Evolutionary conservation across 2,797 vertebrate genomes (phyloP).

Genomic region (Dendrocincla tyrannina): DNA sequence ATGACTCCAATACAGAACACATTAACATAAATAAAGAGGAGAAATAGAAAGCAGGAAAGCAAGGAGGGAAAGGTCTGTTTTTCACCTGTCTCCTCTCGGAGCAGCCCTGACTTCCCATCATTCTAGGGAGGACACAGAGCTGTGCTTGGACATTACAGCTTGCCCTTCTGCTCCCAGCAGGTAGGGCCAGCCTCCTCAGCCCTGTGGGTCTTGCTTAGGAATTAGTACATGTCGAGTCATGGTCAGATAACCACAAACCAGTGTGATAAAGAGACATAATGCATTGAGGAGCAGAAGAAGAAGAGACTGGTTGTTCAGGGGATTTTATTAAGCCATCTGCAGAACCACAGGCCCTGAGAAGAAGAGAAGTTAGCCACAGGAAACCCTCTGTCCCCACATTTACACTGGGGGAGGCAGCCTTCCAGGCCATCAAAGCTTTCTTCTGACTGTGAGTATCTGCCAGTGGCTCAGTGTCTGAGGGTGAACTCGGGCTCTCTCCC

Average conservation of each 20-base stretch:
- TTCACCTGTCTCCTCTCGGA: neutral
- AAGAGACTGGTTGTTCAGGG: neutral
- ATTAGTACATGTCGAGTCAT: neutral
- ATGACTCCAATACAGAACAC: constrained; percentile 19
- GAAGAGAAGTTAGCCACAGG: neutral
- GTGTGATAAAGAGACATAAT: neutral
- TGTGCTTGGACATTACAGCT: neutral
- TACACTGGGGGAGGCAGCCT: accelerated
- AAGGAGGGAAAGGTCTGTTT: neutral
- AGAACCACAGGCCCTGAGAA: neutral
- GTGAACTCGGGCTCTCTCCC: neutral
- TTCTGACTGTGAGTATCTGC: neutral
- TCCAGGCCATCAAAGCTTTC: neutral
- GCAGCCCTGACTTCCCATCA: neutral
- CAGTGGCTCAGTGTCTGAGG: neutral
- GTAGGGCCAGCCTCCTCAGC: neutral
- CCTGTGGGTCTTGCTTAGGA: neutral
- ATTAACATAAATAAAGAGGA: constrained; percentile 69
- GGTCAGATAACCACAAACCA: neutral
- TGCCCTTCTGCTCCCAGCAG: neutral
- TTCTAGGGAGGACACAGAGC: neutral
- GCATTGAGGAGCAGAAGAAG: neutral
- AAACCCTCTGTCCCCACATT: neutral
- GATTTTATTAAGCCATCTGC: neutral
- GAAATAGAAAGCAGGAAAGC: constrained; percentile 38